phyloP scores from a whole-genome alignment of 2,888 invertebrate species.

The Lasioglossum marginatum region DNA sequence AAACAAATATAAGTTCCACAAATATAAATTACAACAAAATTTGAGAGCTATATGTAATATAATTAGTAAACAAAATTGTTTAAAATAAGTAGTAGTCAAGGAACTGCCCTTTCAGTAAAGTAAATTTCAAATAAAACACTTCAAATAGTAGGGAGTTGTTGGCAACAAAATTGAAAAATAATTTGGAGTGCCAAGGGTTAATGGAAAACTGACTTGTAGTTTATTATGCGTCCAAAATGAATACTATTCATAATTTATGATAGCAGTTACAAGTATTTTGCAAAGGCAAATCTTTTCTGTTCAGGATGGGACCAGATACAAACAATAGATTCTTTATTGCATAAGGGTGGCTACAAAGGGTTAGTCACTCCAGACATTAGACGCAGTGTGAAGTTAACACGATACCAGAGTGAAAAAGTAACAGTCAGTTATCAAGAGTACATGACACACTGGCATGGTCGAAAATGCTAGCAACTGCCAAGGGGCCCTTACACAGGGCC shows the following conservation, averaged over 20 bases:
- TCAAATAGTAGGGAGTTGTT: too few species aligned
- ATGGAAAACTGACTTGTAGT: too few species aligned
- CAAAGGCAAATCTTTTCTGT: conserved; percentile 66
- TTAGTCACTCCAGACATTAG: conserved; percentile 94
- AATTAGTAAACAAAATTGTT: too few species aligned
- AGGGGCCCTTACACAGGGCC: conserved; percentile 85
- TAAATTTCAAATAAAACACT: too few species aligned
- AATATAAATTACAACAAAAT: too few species aligned
- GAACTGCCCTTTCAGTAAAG: too few species aligned
- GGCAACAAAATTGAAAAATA: too few species aligned
- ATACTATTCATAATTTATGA: not conserved
- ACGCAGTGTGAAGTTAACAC: conserved; percentile 95
- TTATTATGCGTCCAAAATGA: too few species aligned
- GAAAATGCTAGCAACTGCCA: conserved; percentile 90
- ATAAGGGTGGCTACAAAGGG: conserved; percentile 98
- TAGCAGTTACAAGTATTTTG: not conserved
- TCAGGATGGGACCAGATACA: conserved; percentile 99
- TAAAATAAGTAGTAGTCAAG: too few species aligned
- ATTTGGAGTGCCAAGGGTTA: too few species aligned
- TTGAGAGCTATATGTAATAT: too few species aligned
- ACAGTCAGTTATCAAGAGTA: conserved; percentile 95
- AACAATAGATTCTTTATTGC: conserved; percentile 98
- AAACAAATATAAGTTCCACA: too few species aligned
- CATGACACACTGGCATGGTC: conserved; percentile 88
- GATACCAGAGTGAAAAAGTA: conserved; percentile 98